Evolutionary conservation across 1,140 invertebrate genomes (phyloP).

Genomic region (Mercenaria mercenaria): DNA sequence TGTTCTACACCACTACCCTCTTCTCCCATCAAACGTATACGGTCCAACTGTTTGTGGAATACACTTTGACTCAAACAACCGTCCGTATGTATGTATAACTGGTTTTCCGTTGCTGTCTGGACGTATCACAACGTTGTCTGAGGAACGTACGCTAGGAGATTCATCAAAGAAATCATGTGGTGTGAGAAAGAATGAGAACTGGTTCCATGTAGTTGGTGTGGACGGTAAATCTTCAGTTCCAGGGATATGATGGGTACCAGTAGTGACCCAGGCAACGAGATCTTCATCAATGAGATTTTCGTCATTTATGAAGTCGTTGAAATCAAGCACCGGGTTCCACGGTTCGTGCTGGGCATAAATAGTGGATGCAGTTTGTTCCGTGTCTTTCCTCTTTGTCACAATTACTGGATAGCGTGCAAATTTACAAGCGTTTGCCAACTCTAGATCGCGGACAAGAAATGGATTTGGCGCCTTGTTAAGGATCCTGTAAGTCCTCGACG

Average conservation of each 20-base stretch:
- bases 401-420: constrained; percentile 81
- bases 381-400: constrained; percentile 81
- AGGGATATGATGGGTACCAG: constrained; percentile 81
- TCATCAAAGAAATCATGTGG: constrained; percentile 83
- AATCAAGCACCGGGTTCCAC: constrained; percentile 80
- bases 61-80: constrained; percentile 90
- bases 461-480: constrained; percentile 71
- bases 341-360: constrained; percentile 81
- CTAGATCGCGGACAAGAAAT: constrained; percentile 70
- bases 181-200: constrained; percentile 74
- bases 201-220: constrained; percentile 77
- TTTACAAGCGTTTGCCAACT: constrained; percentile 66
- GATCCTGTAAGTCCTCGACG: constrained; percentile 76
- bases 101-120: constrained; percentile 25
- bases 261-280: constrained; percentile 82
- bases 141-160: constrained; percentile 76
- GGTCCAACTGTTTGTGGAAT: constrained; percentile 64
- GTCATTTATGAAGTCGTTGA: constrained; percentile 77
- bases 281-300: constrained; percentile 81
- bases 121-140: constrained; percentile 72
- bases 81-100: constrained; percentile 87
- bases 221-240: constrained; percentile 82
- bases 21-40: constrained; percentile 54
- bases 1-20: no score
- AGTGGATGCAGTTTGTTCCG: constrained; percentile 78